phyloP scores from a whole-genome alignment of 2,888 invertebrate species.

The Unio pictorum region DNA sequence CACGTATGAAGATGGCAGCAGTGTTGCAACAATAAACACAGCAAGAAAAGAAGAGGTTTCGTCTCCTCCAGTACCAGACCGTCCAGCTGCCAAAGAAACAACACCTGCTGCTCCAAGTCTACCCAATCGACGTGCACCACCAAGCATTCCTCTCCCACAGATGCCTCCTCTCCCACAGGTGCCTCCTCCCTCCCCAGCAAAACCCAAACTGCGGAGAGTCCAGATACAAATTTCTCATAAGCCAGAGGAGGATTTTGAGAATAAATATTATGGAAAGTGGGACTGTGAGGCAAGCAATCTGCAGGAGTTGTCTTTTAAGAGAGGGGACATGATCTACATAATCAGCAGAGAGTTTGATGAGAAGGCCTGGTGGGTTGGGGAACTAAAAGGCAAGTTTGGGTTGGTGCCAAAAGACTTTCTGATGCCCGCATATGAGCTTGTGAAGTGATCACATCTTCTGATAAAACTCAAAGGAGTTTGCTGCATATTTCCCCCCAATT shows the following conservation, averaged over 20 bases:
- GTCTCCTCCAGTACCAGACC: not conserved
- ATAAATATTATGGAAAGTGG: constrained; percentile 64
- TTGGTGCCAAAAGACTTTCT: constrained; percentile 67
- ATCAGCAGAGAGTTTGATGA: constrained; percentile 62
- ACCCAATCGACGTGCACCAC: constrained; percentile 6
- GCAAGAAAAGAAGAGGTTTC: too few relatives aligned
- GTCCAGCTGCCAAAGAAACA: too few relatives aligned
- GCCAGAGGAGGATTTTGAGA: constrained; percentile 59
- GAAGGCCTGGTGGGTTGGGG: constrained; percentile 67
- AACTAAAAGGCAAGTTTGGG: constrained; percentile 60
- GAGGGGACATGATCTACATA: constrained; percentile 64
- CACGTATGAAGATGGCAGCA: constrained; percentile 40
- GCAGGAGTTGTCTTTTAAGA: constrained; percentile 63
- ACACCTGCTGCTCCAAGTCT: constrained; percentile 5
- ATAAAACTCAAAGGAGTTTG: too few relatives aligned
- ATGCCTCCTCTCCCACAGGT: constrained; percentile 1
- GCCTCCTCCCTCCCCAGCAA: constrained; percentile 17
- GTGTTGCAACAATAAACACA: constrained; percentile 2
- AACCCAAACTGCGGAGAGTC: constrained; percentile 14
- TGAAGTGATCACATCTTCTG: not conserved
- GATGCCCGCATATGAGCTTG: constrained; percentile 57
- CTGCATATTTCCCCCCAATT: too few relatives aligned
- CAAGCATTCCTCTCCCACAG: constrained; percentile 2
- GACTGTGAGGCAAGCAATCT: constrained; percentile 54
- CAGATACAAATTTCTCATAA: constrained; percentile 22